phyloP scores from a whole-genome alignment of 1,140 invertebrate species.

The Trichoplusia ni region DNA sequence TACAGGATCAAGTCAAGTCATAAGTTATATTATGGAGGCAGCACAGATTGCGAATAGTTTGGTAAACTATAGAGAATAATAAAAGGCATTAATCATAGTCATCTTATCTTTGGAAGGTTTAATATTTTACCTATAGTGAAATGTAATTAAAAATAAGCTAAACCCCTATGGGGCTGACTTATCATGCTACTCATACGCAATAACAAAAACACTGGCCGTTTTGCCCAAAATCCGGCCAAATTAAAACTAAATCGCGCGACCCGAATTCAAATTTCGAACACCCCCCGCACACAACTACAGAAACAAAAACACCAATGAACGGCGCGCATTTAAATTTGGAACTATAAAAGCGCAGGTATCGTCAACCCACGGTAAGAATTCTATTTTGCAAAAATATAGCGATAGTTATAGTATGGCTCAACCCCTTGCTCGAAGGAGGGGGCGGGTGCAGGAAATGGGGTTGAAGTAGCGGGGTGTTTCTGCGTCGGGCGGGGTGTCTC shows the following conservation, averaged over 20 bases:
- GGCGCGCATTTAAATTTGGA: slow-evolving; percentile 51
- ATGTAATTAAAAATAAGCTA: not conserved
- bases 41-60: too few species aligned
- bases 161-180: not conserved
- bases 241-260: slow-evolving; percentile 78
- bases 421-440: slow-evolving; percentile 40
- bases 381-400: slow-evolving; percentile 77
- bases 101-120: too few species aligned
- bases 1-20: too few species aligned
- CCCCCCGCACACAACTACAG: slow-evolving; percentile 54
- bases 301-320: slow-evolving; percentile 64
- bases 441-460: slow-evolving; percentile 68
- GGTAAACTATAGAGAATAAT: too few species aligned
- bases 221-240: slow-evolving; percentile 61
- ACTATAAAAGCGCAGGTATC: slow-evolving; percentile 68
- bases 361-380: slow-evolving; percentile 73
- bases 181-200: slow-evolving; percentile 30
- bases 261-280: slow-evolving; percentile 67
- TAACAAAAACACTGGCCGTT: slow-evolving; percentile 45
- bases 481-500: slow-evolving; percentile 72
- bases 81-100: too few species aligned
- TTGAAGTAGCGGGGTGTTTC: slow-evolving; percentile 66
- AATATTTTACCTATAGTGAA: not conserved
- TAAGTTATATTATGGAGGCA: too few species aligned
- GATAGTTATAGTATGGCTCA: slow-evolving; percentile 65